Evolutionary conservation across 1,140 invertebrate species (phyloP), one percentile per base, ranked within the genome.

Genomic region (Telenomus remus): DNA sequence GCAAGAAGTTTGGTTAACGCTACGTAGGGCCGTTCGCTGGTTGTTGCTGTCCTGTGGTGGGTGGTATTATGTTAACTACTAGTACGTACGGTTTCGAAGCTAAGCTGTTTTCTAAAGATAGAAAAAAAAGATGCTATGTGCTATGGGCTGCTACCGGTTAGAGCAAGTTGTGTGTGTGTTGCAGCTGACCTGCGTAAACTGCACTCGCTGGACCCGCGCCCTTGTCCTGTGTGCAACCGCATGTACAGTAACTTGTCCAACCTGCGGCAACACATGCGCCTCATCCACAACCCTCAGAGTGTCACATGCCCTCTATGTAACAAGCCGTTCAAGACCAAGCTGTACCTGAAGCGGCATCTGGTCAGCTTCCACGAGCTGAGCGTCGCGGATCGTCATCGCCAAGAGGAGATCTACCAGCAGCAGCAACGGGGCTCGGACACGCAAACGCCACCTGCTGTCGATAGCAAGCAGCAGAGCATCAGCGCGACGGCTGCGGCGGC

Each of bases 191-290:
- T 87, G 86, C 87, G 86, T 84, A 91, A 91, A 88, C 89, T 91
- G 85, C 91, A 92, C 88, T 92, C 91, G 84, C 88, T 92, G 88
- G 91, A 92, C 86, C 91, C 91, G 82, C 87, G 91, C 81, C 91
- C 91, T 76, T 94, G 93, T 90, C 91, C 91, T 84, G 91, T 92
- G 89, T 94, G 93, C 89, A 92, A 93, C 80, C 92, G 92, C 84
- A 91, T 93, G 86, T 94, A 94, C 90, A 93, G 92, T 90, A 94
- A 93, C 89, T 90, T 93, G 85, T 94, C 92, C 83, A 94, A 94
- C 89, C 91, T 94, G 84, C 90, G 92, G 79, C 93, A 94, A 89
- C 93, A 94, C 89, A 93, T 94, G 89, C 92, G 92, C 82, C 91
- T 94, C 76, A 93, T 94, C 88, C 93, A 94, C 89, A 92, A 92